Conservation (phyloP, 2,113 vertebrate genomes). For the Phylloscopus trochilus region DNA sequence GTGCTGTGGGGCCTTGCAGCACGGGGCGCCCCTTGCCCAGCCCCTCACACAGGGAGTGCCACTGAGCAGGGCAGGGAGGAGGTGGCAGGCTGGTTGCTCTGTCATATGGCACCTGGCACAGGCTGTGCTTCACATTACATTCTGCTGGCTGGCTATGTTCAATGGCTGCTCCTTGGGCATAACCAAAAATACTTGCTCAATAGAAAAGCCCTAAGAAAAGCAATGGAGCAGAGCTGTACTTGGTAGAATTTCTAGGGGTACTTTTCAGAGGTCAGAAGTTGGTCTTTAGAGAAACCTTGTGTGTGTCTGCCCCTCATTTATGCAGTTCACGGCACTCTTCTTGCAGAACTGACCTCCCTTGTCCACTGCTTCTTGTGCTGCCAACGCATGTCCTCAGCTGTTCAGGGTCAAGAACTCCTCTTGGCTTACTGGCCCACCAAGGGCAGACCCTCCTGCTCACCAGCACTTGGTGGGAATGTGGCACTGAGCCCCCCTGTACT, state of each 20-base stretch:
- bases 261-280: not conserved
- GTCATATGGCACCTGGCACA: not conserved
- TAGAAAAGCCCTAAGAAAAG: not conserved
- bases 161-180: not conserved
- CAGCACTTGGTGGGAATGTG: not conserved
- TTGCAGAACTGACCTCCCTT: not conserved
- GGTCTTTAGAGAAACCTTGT: not conserved
- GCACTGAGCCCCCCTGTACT: slow-evolving; percentile 66
- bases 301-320: not conserved
- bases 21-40: accelerated
- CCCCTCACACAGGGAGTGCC: accelerated
- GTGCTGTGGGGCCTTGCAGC: accelerated
- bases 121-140: not conserved
- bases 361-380: slow-evolving; percentile 6
- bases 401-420: not conserved
- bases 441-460: not conserved
- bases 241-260: not conserved
- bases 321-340: not conserved
- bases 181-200: not conserved
- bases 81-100: not conserved
- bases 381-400: not conserved
- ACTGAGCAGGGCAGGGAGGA: not conserved
- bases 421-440: not conserved
- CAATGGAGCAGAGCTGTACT: not conserved
- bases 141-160: not conserved